Base-by-base conservation (phyloP, 2,888 invertebrate species). In the Cylindroiulus punctatus region DNA sequence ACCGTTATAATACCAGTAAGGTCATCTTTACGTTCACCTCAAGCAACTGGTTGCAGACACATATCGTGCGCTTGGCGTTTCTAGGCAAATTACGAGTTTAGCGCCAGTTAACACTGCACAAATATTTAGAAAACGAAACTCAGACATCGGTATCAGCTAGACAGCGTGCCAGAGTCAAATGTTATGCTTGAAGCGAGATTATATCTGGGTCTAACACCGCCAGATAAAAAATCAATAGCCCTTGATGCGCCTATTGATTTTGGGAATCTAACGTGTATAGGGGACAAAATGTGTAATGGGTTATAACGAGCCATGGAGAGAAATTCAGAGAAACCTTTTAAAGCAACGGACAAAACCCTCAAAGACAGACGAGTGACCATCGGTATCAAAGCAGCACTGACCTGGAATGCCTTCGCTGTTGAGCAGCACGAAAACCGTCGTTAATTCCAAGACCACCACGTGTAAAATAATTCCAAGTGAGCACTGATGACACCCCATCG, bases 391-490 rank as follows among this genome's bases (percentile, higher is more conserved):
- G 2, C n/a, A 19, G 14, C 1, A 57, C 57, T 57, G 57, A 57
- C 57, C 57, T 57, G 57, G 57, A 57, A 57, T 57, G 8, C 57
- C 57, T n/a, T 57, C 57, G 57, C 57, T 22, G 57, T n/a, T 57
- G 19, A 57, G 22, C n/a, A n/a, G 57, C 57, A 2, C 22, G 57
- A 57, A n/a, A n/a, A 57, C 19, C n/a, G 57, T 57, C n/a, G 57
- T 57, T 57, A 57, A 57, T 57, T 57, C 57, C 57, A 57, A 57
- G 57, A n/a, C n/a, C n/a, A 57, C 57, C n/a, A 57, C n/a, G 57
- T 8, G 19, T 57, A 57, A 57, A 57, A 57, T 57, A 57, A 57
- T 57, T 57, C 57, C 57, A 57, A 57, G n/a, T 57, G 57, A 4
- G 57, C 57, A 57, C 57, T n/a, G 57, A 57, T 57, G 57, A 57